These are phyloP conservation scores for Thamnaconus septentrionalis DNA, from an alignment of 2,113 vertebrate genomes.

Conservation along the genomic window DNA sequence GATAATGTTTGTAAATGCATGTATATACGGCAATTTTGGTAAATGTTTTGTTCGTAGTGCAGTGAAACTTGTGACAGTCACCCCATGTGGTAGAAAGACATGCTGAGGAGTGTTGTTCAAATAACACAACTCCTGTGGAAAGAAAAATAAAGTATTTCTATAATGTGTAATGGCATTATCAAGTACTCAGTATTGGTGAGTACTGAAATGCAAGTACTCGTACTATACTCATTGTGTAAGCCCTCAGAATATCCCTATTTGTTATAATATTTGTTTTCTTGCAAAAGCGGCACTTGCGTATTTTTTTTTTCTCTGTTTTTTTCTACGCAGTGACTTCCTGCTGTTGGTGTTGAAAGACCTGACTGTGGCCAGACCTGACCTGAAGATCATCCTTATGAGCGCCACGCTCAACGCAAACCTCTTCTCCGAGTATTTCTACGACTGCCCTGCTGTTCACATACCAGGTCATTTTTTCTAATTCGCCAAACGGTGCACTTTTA, in stretches of 20 bases:
- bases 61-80: no score
- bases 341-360: slow-evolving; percentile 93
- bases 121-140: no score
- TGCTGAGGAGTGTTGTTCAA: no score
- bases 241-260: no score
- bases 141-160: no score
- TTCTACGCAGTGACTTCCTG: slow-evolving; percentile 87
- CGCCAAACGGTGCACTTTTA: background rate
- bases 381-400: slow-evolving; percentile 95
- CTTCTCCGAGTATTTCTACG: slow-evolving; percentile 91
- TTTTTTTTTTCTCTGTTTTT: background rate
- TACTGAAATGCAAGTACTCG: no score
- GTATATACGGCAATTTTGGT: no score
- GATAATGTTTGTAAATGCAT: background rate
- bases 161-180: no score
- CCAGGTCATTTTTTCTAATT: slow-evolving; percentile 79
- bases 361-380: slow-evolving; percentile 82
- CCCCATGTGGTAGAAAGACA: no score
- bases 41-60: no score
- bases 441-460: slow-evolving; percentile 88
- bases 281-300: background rate
- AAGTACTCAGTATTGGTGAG: no score
- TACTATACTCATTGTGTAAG: no score
- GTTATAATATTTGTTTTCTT: background rate
- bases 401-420: slow-evolving; percentile 93